phyloP scores from a whole-genome alignment of 1,140 invertebrate species.

The Orchestia grillus region DNA sequence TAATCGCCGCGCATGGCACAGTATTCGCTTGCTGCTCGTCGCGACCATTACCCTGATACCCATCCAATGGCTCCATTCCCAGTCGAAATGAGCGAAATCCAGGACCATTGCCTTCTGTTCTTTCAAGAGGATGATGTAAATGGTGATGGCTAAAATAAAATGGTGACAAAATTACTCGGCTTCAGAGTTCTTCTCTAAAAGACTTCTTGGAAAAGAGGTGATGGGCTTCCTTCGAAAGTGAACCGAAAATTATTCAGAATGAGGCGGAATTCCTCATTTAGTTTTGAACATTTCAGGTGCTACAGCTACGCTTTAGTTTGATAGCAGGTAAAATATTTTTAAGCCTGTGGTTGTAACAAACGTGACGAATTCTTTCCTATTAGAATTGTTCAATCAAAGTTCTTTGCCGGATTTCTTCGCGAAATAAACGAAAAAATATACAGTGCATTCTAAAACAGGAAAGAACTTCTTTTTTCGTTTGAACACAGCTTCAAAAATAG shows the following conservation, averaged over 20 bases:
- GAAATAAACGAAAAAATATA: background rate
- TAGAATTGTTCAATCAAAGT: background rate
- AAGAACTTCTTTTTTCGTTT: background rate
- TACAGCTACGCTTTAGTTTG: background rate
- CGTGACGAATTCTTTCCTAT: background rate
- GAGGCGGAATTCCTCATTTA: background rate
- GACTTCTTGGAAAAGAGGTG: background rate
- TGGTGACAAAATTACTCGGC: background rate
- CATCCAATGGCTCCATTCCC: constrained; percentile 9
- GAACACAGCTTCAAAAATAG: background rate
- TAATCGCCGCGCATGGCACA: background rate
- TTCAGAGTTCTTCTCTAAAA: background rate
- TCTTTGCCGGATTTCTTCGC: background rate
- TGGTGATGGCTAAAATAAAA: background rate
- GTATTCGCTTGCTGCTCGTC: background rate
- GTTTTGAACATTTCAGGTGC: background rate
- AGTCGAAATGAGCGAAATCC: background rate
- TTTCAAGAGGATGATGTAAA: background rate
- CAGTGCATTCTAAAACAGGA: background rate
- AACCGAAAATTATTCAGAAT: background rate
- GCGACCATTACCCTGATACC: constrained; percentile 4
- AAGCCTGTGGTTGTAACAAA: background rate
- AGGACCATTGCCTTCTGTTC: background rate
- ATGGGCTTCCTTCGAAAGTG: background rate
- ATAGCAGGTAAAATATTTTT: background rate